Percentiles rank a stretch among this genome's conserved stretches.
Conservation (phyloP, 2,888 invertebrate species). For the Cynaeus angustus region DNA sequence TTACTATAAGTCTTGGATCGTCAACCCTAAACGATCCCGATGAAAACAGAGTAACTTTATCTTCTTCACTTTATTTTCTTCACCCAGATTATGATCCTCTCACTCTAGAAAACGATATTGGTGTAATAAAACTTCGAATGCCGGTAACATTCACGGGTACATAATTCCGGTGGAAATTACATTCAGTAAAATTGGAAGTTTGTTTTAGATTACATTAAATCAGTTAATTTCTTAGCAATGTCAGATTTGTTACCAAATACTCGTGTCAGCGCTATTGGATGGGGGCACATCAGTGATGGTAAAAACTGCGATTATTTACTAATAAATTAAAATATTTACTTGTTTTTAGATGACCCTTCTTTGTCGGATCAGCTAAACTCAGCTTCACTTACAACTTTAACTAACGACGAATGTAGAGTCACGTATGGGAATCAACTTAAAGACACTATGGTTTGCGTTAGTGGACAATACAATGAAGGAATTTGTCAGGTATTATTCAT, state of each 20-base stretch:
- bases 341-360: background rate
- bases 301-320: background rate
- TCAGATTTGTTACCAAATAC: background rate
- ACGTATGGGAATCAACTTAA: constrained; percentile 30
- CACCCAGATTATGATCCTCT: constrained; percentile 17
- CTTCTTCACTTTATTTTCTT: constrained; percentile 6
- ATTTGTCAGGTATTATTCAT: constrained; percentile 31
- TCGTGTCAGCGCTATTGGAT: constrained; percentile 8
- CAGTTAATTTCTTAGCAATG: constrained; percentile 10
- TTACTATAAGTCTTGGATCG: constrained; percentile 30
- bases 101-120: constrained; percentile 21
- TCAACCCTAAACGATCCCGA: constrained; percentile 8
- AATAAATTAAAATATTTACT: background rate
- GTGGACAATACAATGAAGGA: constrained; percentile 35
- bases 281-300: constrained; percentile 38
- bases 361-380: constrained; percentile 8
- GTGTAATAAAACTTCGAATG: constrained; percentile 5
- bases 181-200: no score
- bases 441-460: constrained; percentile 34
- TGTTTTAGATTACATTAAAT: constrained; percentile 10
- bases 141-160: constrained; percentile 5
- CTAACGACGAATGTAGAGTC: constrained; percentile 28
- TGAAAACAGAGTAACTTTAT: constrained; percentile 13
- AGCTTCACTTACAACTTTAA: constrained; percentile 1
- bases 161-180: no score